Evolutionary conservation across 2,113 vertebrate species (phyloP), one percentile per base, ranked within the genome.

Genomic region (Oreotrochilus melanogaster): DNA sequence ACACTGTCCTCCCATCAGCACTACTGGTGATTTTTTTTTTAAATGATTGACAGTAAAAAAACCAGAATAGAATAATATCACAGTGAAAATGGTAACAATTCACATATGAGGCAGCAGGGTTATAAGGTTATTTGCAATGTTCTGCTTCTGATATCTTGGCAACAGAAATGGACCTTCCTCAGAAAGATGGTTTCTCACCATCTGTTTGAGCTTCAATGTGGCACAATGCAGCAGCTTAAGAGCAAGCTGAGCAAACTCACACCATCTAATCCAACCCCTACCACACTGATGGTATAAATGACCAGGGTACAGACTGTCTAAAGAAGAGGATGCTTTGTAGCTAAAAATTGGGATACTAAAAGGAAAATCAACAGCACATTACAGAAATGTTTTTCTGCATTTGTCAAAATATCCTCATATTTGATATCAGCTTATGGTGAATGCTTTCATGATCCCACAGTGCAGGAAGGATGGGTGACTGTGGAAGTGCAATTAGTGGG

Each of bases 251-350:
- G 5, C 0, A 1, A 24, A 10, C 48, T 21, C 42, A 33, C 33
- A 73, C 9, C 12, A 30, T 18, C 21, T 18, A n/a, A 37, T 12
- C 2, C 25, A 62, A 42, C 3, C 0, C 7, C 8, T 4, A 0
- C 0, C 13, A 37, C 22, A 15, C 3, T 8, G 47, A 33, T 15
- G 45, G 33, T 19, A 4, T 48, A 31, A 84, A 72, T 9, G 25
- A 12, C 24, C 31, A 17, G 42, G 11, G 18, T 31, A 47, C 23
- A 67, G 28, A 30, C 11, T 37, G 13, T 9, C 31, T 51, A 7
- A 65, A 39, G 16, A 62, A 16, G 10, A 89, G 23, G 14, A 30
- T 33, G 23, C 15, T 57, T 47, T 72, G 16, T 35, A 47, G 23
- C 21, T n/a, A 37, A 7, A 48, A 70, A 51, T 14, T 70, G 56